Evolutionary conservation across 1,140 invertebrate species (phyloP).

Genomic region (Caerostris darwini): DNA sequence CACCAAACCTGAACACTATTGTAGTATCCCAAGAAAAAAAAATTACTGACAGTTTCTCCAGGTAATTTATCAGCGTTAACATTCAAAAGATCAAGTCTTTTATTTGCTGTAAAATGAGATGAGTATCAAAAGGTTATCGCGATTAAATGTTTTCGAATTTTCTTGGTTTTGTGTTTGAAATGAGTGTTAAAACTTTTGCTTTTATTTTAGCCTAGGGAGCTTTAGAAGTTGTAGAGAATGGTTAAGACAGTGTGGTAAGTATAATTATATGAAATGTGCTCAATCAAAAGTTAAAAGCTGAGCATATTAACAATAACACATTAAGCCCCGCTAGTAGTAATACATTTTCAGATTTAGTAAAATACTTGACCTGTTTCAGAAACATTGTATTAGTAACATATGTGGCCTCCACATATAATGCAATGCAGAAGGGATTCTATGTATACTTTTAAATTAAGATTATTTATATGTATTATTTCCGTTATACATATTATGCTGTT

Average conservation of each 20-base stretch:
- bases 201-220: neutral
- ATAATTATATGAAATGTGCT: too few species aligned
- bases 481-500: too few species aligned
- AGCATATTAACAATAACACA: too few species aligned
- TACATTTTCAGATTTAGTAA: too few species aligned
- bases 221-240: neutral
- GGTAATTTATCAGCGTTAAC: constrained; percentile 13
- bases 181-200: neutral
- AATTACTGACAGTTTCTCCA: neutral
- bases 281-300: too few species aligned
- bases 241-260: neutral
- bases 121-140: neutral
- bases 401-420: too few species aligned
- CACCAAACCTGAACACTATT: neutral
- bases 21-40: constrained; percentile 17
- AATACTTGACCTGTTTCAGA: too few species aligned
- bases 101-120: neutral
- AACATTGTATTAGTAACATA: too few species aligned
- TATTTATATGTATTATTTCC: too few species aligned
- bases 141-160: neutral
- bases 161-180: neutral
- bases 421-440: too few species aligned
- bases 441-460: too few species aligned
- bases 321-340: too few species aligned
- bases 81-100: neutral